These are phyloP conservation scores for Atlantisia rogersi DNA, from an alignment of 2,113 vertebrate genomes.

Conservation along the genomic window DNA sequence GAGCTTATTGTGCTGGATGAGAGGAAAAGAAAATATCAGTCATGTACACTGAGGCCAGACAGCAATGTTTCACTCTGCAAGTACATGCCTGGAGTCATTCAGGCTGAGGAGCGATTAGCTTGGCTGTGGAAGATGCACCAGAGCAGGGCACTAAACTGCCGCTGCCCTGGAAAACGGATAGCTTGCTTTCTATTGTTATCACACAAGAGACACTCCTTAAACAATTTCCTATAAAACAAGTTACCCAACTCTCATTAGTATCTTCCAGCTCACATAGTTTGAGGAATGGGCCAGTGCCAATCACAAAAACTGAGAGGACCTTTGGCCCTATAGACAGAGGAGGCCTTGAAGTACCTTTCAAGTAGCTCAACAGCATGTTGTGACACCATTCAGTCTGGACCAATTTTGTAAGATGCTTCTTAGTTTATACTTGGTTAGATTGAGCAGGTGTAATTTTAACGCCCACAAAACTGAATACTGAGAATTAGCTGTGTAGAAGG, in stretches of 20 bases:
- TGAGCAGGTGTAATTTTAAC: not conserved
- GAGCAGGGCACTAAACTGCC: not conserved
- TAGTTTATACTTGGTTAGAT: not conserved
- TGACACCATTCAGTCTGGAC: not conserved
- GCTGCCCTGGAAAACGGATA: not conserved
- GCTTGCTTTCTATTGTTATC: not conserved
- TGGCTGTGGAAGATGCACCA: not conserved
- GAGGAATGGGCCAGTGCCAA: not conserved
- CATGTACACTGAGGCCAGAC: not conserved
- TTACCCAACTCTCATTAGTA: not conserved
- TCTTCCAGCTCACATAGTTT: not conserved
- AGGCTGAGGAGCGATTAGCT: accelerated
- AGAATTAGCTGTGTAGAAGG: not conserved
- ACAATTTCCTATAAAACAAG: not conserved
- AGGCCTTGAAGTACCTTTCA: not conserved
- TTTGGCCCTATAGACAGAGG: not conserved
- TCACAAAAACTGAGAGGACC: accelerated
- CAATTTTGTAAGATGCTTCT: not conserved
- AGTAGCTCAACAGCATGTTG: not conserved
- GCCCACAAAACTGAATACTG: not conserved
- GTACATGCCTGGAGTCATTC: not conserved
- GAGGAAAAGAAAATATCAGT: not conserved
- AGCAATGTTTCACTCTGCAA: not conserved
- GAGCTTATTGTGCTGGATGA: not conserved
- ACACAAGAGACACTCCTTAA: not conserved